Base-by-base conservation (phyloP, 1,140 invertebrate species). In the Temnothorax longispinosus region DNA sequence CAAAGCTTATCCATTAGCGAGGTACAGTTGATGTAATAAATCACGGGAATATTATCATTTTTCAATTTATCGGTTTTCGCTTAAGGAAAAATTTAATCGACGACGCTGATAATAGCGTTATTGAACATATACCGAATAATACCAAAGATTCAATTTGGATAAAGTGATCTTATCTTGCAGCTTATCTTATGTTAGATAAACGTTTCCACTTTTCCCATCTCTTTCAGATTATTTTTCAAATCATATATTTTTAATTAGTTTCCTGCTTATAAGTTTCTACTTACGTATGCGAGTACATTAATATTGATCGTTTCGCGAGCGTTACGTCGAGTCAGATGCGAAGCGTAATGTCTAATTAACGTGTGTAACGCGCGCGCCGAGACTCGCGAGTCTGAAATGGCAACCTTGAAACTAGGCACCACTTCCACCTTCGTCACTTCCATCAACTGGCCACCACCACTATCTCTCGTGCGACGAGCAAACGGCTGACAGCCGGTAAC, bases 401-500 rank as follows among this genome's bases (percentile, higher is more conserved):
- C 78, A 91, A 92, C 92, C 92, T 93, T 93, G 92, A 92, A 93
- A 90, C 87, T 85, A 77, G 71, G 76, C 81, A 91, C 86, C 87
- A 87, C 86, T 60, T 88, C 90, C 82, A 90, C 76, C 89, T 77
- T 91, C 88, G 85, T 91, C 89, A 88, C 85, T 82, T 92, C 82
- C 84, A 85, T 89, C 72, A 60, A 74, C 69, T 64, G 72, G 44
- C 65, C 67, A 75, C 44, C 35, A 41, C 15, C 21, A 52, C 80
- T 60, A 62, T 56, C 38, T 27, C 35, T 18, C 74, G 41, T 11
- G 50, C 65, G 41, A 60, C 38, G 87, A 52, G 58, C 44, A 27
- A 77, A 78, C 85, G 77, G 72, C 71, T 47, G 87, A 47, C 67
- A 82, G 60, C 69, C 67, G 76, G 85, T 89, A 82, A 77, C 88